Conservation (phyloP, 2,113 vertebrate genomes). For the Chloebia gouldiae region DNA sequence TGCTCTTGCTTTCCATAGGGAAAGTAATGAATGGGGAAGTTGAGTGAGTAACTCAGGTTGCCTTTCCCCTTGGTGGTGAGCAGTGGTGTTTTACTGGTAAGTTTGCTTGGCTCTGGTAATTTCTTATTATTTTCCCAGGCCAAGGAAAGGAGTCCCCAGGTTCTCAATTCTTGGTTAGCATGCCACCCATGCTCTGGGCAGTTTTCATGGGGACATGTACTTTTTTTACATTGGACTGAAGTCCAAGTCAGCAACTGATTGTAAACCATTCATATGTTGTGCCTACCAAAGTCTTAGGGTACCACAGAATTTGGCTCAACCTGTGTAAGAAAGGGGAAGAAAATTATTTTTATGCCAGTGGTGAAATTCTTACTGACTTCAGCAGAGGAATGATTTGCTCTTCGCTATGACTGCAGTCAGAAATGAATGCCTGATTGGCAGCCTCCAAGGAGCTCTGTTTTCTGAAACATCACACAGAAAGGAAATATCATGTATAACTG, state of each 20-base stretch:
- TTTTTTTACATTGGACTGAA: background rate
- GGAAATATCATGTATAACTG: background rate
- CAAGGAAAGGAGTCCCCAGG: background rate
- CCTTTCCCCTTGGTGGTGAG: background rate
- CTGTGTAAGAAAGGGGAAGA: background rate
- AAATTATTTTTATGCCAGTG: background rate
- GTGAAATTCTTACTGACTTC: constrained; percentile 11
- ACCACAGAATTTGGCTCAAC: background rate
- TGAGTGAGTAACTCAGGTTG: background rate
- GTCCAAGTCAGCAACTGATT: background rate
- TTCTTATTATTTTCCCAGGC: background rate
- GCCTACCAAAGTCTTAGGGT: background rate
- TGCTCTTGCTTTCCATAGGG: background rate
- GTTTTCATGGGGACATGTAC: background rate
- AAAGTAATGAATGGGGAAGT: background rate
- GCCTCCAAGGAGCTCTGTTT: background rate
- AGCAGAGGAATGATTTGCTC: background rate
- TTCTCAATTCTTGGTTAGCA: accelerated
- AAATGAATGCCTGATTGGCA: background rate
- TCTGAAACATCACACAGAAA: background rate
- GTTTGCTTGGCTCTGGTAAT: background rate
- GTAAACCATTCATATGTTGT: background rate
- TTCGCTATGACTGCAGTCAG: background rate
- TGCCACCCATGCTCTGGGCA: background rate
- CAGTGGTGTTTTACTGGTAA: background rate